These are phyloP conservation scores for Bujurquina vittata DNA, from an alignment of 2,113 vertebrate genomes.

Conservation along the genomic window DNA sequence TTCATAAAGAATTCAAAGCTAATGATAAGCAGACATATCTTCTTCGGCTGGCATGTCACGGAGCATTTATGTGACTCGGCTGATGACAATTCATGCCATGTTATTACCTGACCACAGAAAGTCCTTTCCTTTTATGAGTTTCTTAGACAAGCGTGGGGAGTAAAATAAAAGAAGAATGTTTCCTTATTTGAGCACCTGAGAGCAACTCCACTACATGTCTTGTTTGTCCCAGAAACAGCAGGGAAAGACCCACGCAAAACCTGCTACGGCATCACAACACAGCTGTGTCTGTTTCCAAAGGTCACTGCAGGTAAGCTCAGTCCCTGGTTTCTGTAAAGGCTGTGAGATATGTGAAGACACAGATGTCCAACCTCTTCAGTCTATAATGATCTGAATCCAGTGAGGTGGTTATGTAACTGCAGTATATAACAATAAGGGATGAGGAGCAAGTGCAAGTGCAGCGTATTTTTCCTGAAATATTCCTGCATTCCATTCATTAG, in stretches of 20 bases:
- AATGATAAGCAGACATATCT: constrained; percentile 15
- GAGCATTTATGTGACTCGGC: constrained; percentile 76
- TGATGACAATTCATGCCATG: constrained; percentile 76
- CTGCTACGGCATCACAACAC: not conserved
- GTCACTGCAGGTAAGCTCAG: constrained; percentile 30
- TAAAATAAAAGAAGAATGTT: constrained; percentile 54
- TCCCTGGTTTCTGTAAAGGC: not conserved
- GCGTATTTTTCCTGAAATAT: constrained; percentile 37
- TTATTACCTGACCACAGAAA: constrained; percentile 78
- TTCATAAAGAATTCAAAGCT: constrained; percentile 1
- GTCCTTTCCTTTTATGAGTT: constrained; percentile 77
- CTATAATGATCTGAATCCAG: constrained; percentile 10
- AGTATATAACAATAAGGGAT: constrained; percentile 11
- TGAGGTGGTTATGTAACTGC: constrained; percentile 26
- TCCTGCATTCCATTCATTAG: constrained; percentile 51
- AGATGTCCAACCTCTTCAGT: not conserved
- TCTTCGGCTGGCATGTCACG: constrained; percentile 66
- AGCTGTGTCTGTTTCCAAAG: constrained; percentile 20
- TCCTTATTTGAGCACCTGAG: constrained; percentile 67
- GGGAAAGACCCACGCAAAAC: constrained; percentile 37
- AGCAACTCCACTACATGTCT: constrained; percentile 58
- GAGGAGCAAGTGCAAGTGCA: constrained; percentile 32
- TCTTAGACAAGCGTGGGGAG: constrained; percentile 63
- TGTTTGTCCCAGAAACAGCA: constrained; percentile 62
- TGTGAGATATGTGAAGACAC: not conserved